Base-by-base conservation (phyloP, 2,888 invertebrate genomes). In the Chrysolina americana region DNA sequence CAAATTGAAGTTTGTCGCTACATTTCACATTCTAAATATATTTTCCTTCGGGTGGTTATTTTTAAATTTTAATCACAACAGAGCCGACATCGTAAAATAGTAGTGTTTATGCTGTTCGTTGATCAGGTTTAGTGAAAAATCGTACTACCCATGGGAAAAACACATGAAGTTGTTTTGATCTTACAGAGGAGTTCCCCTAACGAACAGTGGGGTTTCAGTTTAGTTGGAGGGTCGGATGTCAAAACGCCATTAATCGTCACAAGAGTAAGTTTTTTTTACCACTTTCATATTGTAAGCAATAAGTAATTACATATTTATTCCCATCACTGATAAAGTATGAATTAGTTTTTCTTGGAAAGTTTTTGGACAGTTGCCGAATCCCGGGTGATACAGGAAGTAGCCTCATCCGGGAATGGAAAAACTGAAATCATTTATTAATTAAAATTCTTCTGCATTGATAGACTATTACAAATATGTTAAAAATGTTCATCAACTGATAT, bases 201-300 rank as follows among this genome's bases (percentile, higher is more conserved):
- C 81, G 92, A 92, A 84, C 93, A 94, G 85, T 96, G 96, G 96
- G 96, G 96, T 75, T 94, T 96, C 84, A 92, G 96, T 83, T 91
- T 96, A 82, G 94, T 95, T 80, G 96, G 96, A 83, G 96, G 96
- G 83, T 92, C 94, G 80, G 96, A 96, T 90, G 92, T 96, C 85
- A 94, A 94, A 86, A 93, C 95, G 68, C 96, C 96, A 77, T 92
- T 97, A 87, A 94, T 96, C 88, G 93, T 97, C 87, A 96, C 96
- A 80, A 94, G 94, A 93, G 96, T 96, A 93, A 91, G 91, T 79
- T 68, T 79, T 68, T 65, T 48, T 9, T 19, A n/a, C 23, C 23
- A 47, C 9, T 15, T n/a, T 28, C 10, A 21, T 48, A 47, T 47
- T 47, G 47, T 47, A 15, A 41, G 41, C 5, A 13, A 41, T 11